Percentiles rank a stretch among this genome's conserved stretches.
Evolutionary conservation across 1,140 invertebrate genomes (phyloP).

Genomic region (Caenorhabditis remanei): DNA sequence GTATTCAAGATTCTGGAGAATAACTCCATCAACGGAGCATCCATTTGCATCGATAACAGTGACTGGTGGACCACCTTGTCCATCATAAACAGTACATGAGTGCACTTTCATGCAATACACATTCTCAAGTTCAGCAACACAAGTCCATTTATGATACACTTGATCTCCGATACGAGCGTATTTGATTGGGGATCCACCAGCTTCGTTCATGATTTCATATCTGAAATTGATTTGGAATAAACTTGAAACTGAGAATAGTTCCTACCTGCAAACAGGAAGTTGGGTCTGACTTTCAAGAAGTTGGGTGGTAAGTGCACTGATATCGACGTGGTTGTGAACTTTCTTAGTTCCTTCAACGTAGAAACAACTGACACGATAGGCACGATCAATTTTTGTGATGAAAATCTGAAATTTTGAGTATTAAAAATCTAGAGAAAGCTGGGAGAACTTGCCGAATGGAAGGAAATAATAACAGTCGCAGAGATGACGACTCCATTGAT

Average conservation of each 20-base stretch:
- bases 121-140: slow-evolving; percentile 60
- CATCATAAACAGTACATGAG: slow-evolving; percentile 74
- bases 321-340: slow-evolving; percentile 72
- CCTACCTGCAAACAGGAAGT: slow-evolving; percentile 72
- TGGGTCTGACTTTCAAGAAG: slow-evolving; percentile 65
- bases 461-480: slow-evolving; percentile 76
- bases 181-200: slow-evolving; percentile 71
- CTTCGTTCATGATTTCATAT: slow-evolving; percentile 74
- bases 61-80: slow-evolving; percentile 75
- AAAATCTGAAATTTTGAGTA: slow-evolving; percentile 70
- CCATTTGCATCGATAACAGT: slow-evolving; percentile 74
- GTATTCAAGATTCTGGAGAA: slow-evolving; percentile 72
- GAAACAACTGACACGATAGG: slow-evolving; percentile 75
- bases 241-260: not conserved
- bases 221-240: slow-evolving; percentile 48
- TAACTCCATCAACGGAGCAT: slow-evolving; percentile 72
- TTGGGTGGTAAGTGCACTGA: slow-evolving; percentile 70
- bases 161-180: slow-evolving; percentile 75
- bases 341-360: slow-evolving; percentile 73
- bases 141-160: slow-evolving; percentile 76
- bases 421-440: not conserved
- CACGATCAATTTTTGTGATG: slow-evolving; percentile 76
- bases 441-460: slow-evolving; percentile 70
- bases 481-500: slow-evolving; percentile 75
- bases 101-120: slow-evolving; percentile 77